Conservation (phyloP, 2,113 vertebrate genomes). For the Lepisosteus oculatus region DNA sequence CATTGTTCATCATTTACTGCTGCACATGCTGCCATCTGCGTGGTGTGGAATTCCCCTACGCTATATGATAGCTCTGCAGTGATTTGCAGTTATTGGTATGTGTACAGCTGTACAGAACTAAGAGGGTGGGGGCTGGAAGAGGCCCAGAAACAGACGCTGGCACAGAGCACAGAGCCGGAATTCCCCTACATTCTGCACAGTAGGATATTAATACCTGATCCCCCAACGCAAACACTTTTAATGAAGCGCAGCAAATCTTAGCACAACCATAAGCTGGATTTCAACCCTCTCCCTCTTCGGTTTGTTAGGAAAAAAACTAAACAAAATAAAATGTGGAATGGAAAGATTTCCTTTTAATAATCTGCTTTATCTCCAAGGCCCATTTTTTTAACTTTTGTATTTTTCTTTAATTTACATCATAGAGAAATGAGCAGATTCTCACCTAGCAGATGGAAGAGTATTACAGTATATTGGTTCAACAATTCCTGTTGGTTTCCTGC, state of each 20-base stretch:
- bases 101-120: conserved; percentile 10
- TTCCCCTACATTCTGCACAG: conserved; percentile 58
- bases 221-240: conserved; percentile 59
- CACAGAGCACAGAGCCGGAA: conserved; percentile 65
- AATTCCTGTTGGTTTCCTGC: too few species aligned
- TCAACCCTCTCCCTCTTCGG: neutral
- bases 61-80: conserved; percentile 59
- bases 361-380: neutral
- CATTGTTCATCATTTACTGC: conserved; percentile 62
- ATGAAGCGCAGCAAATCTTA: conserved; percentile 44
- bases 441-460: too few species aligned
- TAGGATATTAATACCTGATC: conserved; percentile 65
- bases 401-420: too few species aligned
- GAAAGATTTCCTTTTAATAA: neutral
- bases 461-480: too few species aligned
- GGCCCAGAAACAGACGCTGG: conserved; percentile 55
- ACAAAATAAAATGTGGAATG: neutral
- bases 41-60: conserved; percentile 60
- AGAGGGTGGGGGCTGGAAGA: conserved; percentile 1
- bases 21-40: conserved; percentile 54
- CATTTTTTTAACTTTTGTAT: too few species aligned
- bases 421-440: too few species aligned
- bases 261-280: conserved; percentile 14
- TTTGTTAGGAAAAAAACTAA: neutral
- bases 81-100: conserved; percentile 47